Evolutionary conservation across 2,797 vertebrate species (phyloP).

Genomic region (Coregonus sp.): DNA sequence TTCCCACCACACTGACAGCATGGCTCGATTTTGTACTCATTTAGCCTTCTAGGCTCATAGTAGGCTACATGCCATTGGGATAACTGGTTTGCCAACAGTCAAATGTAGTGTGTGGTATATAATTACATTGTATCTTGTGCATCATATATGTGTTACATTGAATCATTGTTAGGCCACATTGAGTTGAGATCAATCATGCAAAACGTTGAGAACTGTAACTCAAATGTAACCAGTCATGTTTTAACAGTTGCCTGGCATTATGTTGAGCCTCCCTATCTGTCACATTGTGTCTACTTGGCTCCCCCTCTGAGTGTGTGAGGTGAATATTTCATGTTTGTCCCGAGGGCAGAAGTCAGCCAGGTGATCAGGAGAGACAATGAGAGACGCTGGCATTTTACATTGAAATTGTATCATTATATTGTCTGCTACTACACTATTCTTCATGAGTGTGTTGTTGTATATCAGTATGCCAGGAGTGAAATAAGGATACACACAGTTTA

Average conservation of each 20-base stretch:
- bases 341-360: conserved; percentile 18
- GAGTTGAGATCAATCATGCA: too few relatives aligned
- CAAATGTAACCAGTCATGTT: neutral
- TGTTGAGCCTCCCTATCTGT: neutral
- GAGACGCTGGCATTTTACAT: neutral
- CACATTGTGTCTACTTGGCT: neutral
- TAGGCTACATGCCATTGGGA: neutral
- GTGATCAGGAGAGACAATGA: conserved; percentile 11
- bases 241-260: neutral
- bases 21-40: neutral
- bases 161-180: too few relatives aligned
- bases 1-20: neutral
- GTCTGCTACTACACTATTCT: neutral
- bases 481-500: neutral
- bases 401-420: neutral
- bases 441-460: neutral
- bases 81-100: too few relatives aligned
- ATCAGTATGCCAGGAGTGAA: neutral
- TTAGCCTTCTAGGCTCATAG: neutral
- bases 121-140: too few relatives aligned
- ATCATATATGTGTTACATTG: too few relatives aligned
- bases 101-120: too few relatives aligned
- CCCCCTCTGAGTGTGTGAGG: conserved; percentile 10
- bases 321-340: conserved; percentile 23
- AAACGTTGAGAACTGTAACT: too few relatives aligned